Evolutionary conservation across 2,113 vertebrate species (phyloP).

Genomic region (Pagrus major): DNA sequence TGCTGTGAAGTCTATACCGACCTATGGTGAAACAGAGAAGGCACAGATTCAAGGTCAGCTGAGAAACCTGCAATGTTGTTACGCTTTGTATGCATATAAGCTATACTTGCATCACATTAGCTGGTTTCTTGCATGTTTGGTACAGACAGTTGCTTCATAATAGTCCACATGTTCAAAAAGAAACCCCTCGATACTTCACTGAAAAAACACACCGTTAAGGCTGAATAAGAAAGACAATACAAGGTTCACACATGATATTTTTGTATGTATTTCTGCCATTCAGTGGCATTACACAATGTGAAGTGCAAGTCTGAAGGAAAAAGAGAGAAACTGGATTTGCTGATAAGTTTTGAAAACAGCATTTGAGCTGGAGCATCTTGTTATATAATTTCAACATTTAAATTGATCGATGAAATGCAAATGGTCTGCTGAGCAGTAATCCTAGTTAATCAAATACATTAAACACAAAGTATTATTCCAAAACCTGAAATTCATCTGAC

Average conservation of each 20-base stretch:
- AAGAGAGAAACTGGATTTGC: not conserved
- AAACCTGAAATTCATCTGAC: not conserved
- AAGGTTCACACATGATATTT: not conserved
- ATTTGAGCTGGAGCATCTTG: not conserved
- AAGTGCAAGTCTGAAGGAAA: not conserved
- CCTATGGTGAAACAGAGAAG: constrained; percentile 79
- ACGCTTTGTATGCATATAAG: too few species aligned
- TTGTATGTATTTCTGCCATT: not conserved
- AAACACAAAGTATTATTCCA: not conserved
- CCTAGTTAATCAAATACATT: not conserved
- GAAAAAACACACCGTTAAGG: not conserved
- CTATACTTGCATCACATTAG: not conserved
- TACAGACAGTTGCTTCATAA: not conserved
- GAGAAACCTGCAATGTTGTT: not conserved
- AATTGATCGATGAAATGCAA: too few species aligned
- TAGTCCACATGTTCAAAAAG: not conserved
- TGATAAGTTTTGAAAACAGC: not conserved
- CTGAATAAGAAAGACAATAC: not conserved
- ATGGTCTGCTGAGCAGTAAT: too few species aligned
- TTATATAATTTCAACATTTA: too few species aligned
- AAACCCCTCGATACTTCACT: not conserved
- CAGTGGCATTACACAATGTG: not conserved
- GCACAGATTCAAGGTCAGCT: not conserved
- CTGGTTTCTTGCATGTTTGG: not conserved
- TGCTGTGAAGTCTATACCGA: constrained; percentile 98